phyloP scores from a whole-genome alignment of 1,140 invertebrate species.

The Battus philenor region DNA sequence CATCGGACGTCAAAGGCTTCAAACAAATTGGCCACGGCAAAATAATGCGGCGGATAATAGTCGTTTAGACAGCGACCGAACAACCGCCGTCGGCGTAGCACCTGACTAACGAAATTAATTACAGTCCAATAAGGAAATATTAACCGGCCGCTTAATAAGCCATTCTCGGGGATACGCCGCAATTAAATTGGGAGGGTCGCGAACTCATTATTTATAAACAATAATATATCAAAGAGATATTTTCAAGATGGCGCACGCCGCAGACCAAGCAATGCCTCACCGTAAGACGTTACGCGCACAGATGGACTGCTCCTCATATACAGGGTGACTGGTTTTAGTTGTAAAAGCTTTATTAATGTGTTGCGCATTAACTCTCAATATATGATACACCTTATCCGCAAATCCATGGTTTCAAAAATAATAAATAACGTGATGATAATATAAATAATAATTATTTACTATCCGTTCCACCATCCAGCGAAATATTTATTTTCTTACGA shows the following conservation, averaged over 20 bases:
- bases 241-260: constrained; percentile 67
- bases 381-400: no score
- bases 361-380: no score
- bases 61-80: constrained; percentile 51
- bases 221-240: constrained; percentile 74
- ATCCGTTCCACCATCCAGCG: no score
- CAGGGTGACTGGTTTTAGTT: no score
- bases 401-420: no score
- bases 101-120: constrained; percentile 74
- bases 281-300: constrained; percentile 16
- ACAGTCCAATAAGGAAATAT: constrained; percentile 74
- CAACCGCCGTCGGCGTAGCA: constrained; percentile 59
- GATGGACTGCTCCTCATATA: no score
- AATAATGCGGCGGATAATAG: constrained; percentile 71
- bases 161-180: constrained; percentile 68
- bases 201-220: constrained; percentile 73
- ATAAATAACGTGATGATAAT: no score
- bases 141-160: constrained; percentile 74
- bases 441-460: no score
- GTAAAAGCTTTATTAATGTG: no score
- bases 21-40: constrained; percentile 71
- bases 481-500: no score
- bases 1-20: constrained; percentile 67
- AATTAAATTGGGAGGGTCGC: constrained; percentile 73
- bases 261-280: constrained; percentile 41